phyloP scores from a whole-genome alignment of 2,888 invertebrate species.

The Dexiosoma caninum region DNA sequence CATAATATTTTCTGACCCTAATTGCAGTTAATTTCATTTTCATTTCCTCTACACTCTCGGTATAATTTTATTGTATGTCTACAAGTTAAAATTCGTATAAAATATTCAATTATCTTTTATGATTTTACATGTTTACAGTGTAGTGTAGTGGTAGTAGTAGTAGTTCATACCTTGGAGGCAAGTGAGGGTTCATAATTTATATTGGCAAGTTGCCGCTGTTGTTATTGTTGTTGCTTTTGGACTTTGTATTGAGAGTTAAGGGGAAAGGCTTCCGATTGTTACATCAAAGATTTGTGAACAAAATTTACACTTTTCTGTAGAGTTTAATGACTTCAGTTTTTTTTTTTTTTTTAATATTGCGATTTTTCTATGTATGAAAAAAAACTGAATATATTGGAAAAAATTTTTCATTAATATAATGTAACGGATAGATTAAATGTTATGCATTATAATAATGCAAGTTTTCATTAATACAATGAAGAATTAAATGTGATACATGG shows the following conservation, averaged over 20 bases:
- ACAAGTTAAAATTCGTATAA: slow-evolving; percentile 22
- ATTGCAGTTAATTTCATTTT: slow-evolving; percentile 63
- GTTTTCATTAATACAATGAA: too few species aligned
- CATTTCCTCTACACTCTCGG: slow-evolving; percentile 33
- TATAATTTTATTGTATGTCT: slow-evolving; percentile 3
- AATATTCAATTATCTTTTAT: slow-evolving; percentile 61
- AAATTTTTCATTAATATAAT: too few species aligned
- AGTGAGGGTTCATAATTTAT: slow-evolving; percentile 52
- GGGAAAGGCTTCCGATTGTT: slow-evolving; percentile 4
- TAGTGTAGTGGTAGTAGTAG: too few species aligned
- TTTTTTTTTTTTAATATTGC: too few species aligned
- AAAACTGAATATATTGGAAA: too few species aligned
- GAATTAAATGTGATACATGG: too few species aligned
- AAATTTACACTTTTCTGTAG: too few species aligned
- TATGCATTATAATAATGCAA: too few species aligned
- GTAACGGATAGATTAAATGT: too few species aligned
- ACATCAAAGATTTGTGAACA: not conserved
- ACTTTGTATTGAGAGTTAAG: too few species aligned
- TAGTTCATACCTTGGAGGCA: slow-evolving; percentile 26
- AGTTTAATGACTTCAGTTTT: too few species aligned
- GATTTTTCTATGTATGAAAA: too few species aligned
- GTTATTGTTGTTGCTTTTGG: not conserved
- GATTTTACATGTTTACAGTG: slow-evolving; percentile 39
- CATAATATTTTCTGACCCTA: slow-evolving; percentile 63
- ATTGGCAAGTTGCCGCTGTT: slow-evolving; percentile 7